Percentiles rank a stretch among this genome's conserved stretches.
Conservation (phyloP, 92 coral and sea anemone genomes). For the Paragorgia papillata region DNA sequence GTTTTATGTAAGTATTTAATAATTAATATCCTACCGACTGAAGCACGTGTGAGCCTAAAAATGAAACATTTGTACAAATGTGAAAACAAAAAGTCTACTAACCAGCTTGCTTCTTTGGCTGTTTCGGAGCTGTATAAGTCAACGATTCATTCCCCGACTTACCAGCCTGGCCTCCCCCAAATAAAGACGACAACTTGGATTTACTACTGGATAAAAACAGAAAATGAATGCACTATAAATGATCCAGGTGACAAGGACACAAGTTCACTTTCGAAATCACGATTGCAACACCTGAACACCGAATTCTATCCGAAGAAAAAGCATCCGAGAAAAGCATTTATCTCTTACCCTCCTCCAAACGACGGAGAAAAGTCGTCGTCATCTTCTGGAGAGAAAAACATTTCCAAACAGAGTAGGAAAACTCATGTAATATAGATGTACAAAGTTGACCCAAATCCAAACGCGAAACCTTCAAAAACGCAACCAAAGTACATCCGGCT, state of each 20-base stretch:
- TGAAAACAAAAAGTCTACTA: no score
- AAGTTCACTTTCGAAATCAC: neutral
- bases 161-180: slow-evolving; percentile 89
- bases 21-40: no score
- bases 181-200: slow-evolving; percentile 88
- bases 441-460: no score
- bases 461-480: neutral
- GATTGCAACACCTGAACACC: neutral
- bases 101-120: slow-evolving; percentile 90
- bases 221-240: neutral
- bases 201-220: slow-evolving; percentile 50
- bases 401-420: neutral
- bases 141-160: slow-evolving; percentile 82
- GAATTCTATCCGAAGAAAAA: neutral
- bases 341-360: slow-evolving; percentile 39
- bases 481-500: no score
- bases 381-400: slow-evolving; percentile 38
- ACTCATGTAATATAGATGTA: neutral
- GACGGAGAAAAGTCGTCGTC: slow-evolving; percentile 40
- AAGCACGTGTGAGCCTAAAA: no score
- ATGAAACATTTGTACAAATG: no score
- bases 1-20: no score
- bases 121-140: slow-evolving; percentile 97
- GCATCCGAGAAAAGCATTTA: neutral
- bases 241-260: neutral